Evolutionary conservation across 1,140 invertebrate genomes (phyloP).

Genomic region (Arion vulgaris): DNA sequence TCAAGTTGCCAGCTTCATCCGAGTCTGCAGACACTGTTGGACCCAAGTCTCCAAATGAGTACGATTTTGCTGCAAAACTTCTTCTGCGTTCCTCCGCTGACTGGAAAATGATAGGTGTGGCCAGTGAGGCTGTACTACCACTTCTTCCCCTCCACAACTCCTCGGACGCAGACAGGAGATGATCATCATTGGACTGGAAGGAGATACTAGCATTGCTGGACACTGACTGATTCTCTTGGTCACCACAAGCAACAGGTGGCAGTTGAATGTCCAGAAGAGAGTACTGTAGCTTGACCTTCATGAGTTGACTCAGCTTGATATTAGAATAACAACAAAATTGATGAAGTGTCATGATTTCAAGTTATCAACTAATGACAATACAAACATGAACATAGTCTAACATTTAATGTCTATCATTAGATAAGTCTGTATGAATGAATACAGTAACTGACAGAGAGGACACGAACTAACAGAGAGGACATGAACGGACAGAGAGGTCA

Average conservation of each 20-base stretch:
- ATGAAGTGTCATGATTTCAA: too few relatives aligned
- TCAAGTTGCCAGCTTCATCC: slow-evolving; percentile 43
- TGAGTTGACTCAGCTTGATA: slow-evolving; percentile 49
- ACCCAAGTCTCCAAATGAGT: slow-evolving; percentile 56
- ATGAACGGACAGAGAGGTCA: too few relatives aligned
- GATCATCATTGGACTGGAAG: slow-evolving; percentile 49
- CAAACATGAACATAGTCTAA: too few relatives aligned
- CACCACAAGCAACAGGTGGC: slow-evolving; percentile 12
- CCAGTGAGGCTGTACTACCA: slow-evolving; percentile 51
- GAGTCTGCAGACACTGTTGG: slow-evolving; percentile 52
- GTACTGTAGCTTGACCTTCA: slow-evolving; percentile 54
- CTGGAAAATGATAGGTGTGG: slow-evolving; percentile 36
- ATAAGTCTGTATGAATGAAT: too few relatives aligned
- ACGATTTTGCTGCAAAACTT: slow-evolving; percentile 55
- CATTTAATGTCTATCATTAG: too few relatives aligned
- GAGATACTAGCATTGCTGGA: slow-evolving; percentile 43
- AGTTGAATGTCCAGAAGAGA: slow-evolving; percentile 48
- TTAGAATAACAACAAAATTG: too few relatives aligned
- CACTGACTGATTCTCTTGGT: background rate
- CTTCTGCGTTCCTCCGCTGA: slow-evolving; percentile 42
- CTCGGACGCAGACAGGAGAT: slow-evolving; percentile 50
- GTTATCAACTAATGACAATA: too few relatives aligned
- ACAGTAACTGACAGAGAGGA: too few relatives aligned
- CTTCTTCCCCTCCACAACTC: slow-evolving; percentile 54
- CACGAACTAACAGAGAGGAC: too few relatives aligned